Conservation (phyloP, 2,797 vertebrate species). For the Nothura maculosa region DNA sequence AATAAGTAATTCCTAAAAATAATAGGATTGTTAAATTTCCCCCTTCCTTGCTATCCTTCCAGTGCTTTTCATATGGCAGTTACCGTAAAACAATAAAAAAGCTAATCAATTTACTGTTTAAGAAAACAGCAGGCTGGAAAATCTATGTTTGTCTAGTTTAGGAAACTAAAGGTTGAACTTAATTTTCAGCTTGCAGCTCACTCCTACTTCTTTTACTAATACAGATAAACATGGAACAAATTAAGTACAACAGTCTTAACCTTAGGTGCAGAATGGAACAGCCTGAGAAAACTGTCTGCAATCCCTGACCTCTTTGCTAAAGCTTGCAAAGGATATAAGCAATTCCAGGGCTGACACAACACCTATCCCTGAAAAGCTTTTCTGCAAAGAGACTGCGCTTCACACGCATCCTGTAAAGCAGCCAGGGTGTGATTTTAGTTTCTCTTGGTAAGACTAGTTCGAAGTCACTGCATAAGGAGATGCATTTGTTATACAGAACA, state of each 20-base stretch:
- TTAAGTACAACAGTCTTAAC: background rate
- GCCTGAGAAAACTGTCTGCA: background rate
- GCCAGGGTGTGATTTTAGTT: background rate
- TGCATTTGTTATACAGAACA: background rate
- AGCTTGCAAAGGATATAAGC: constrained; percentile 15
- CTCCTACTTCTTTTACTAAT: background rate
- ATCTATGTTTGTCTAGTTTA: background rate
- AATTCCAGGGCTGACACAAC: constrained; percentile 11
- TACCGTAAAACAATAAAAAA: constrained; percentile 40
- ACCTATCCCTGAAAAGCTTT: background rate
- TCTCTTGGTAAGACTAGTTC: background rate
- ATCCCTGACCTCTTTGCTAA: constrained; percentile 38
- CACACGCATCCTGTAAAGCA: constrained; percentile 3
- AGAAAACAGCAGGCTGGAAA: constrained; percentile 28
- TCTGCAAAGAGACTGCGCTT: constrained; percentile 30
- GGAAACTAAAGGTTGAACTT: constrained; percentile 29
- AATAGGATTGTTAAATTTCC: constrained; percentile 40
- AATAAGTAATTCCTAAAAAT: constrained; percentile 59
- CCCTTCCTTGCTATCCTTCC: background rate
- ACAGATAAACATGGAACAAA: background rate
- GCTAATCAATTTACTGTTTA: constrained; percentile 30
- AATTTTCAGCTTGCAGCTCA: constrained; percentile 20
- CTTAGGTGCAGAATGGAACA: background rate
- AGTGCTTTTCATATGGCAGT: constrained; percentile 19
- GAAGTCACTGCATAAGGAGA: background rate